Conservation (phyloP, 2,113 vertebrate species). For the Delphinapterus leucas region DNA sequence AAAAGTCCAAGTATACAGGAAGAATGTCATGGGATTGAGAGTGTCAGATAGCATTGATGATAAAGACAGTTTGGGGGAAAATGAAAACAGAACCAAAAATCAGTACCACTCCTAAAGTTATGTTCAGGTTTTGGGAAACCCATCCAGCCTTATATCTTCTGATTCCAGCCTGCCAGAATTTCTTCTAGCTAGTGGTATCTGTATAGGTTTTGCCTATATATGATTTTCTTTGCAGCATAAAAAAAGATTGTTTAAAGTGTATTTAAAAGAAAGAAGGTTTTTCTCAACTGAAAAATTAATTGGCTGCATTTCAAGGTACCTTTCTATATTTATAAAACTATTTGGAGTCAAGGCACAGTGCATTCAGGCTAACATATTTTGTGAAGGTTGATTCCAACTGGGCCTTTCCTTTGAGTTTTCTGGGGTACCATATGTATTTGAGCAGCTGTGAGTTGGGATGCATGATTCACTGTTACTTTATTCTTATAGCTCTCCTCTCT, state of each 20-base stretch:
- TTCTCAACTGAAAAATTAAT: slow-evolving; percentile 28
- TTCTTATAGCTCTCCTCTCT: not conserved
- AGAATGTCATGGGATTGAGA: not conserved
- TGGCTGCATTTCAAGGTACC: not conserved
- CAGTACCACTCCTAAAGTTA: not conserved
- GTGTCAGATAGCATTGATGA: not conserved
- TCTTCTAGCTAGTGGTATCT: not conserved
- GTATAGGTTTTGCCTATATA: not conserved
- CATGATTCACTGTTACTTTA: not conserved
- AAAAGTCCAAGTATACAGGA: not conserved
- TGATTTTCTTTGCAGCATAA: not conserved
- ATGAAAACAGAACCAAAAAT: not conserved
- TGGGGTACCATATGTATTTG: not conserved
- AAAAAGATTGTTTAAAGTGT: not conserved
- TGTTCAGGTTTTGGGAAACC: not conserved
- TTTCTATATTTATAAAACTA: not conserved
- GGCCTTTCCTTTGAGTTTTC: not conserved
- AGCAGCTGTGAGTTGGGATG: not conserved
- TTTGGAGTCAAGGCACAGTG: not conserved
- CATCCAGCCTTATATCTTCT: not conserved
- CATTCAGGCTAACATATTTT: not conserved
- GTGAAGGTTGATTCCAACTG: not conserved
- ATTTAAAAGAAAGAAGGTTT: not conserved
- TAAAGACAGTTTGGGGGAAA: not conserved
- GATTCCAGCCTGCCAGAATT: not conserved